phyloP scores from a whole-genome alignment of 2,888 invertebrate genomes.

The Lymantria dispar region DNA sequence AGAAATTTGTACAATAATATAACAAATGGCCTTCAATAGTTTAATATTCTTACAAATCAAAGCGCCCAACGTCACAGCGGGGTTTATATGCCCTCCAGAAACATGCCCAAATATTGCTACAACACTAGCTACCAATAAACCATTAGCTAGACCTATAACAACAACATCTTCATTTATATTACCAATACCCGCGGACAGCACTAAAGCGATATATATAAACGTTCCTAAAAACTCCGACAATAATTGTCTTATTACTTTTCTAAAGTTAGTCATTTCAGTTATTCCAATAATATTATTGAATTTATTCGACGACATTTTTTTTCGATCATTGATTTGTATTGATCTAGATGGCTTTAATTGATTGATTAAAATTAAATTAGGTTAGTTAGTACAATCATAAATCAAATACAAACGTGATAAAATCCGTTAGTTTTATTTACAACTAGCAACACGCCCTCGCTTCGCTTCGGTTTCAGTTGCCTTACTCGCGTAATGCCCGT shows the following conservation, averaged over 20 bases:
- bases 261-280: constrained; percentile 27
- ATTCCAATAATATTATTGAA: constrained; percentile 22
- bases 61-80: constrained; percentile 39
- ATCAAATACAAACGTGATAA: no score
- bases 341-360: constrained; percentile 5
- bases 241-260: constrained; percentile 27
- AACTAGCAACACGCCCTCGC: no score
- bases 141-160: constrained; percentile 28
- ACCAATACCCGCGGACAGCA: constrained; percentile 16
- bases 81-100: constrained; percentile 44
- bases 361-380: background rate
- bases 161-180: background rate
- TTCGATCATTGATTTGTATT: background rate
- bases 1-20: constrained; percentile 30
- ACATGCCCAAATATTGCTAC: constrained; percentile 37
- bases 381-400: no score
- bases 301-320: constrained; percentile 10
- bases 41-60: constrained; percentile 37
- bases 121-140: constrained; percentile 29
- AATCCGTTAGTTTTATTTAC: no score
- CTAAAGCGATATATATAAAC: constrained; percentile 31
- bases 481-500: no score
- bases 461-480: no score
- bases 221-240: constrained; percentile 38
- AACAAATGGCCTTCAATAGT: constrained; percentile 35